Conservation (phyloP, 1,140 invertebrate species). For the Arion vulgaris region DNA sequence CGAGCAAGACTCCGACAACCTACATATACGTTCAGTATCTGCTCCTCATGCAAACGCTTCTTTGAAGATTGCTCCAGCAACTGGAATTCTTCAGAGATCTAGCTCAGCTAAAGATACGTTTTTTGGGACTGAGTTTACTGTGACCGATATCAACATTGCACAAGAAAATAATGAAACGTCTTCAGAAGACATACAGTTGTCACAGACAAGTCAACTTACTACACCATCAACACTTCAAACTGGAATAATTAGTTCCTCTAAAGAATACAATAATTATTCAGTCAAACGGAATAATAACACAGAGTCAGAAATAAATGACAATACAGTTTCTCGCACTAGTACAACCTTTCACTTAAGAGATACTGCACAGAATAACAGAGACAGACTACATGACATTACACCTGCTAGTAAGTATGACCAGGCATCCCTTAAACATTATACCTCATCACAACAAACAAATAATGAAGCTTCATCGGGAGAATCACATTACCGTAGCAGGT, state of each 20-base stretch:
- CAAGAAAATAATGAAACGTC: not conserved
- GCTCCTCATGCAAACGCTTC: constrained; percentile 50
- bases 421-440: not conserved
- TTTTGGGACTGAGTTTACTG: constrained; percentile 40
- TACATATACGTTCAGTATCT: constrained; percentile 61
- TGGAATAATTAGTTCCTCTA: not conserved
- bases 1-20: constrained; percentile 36
- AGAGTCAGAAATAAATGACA: not conserved
- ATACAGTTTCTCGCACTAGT: not conserved
- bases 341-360: not conserved
- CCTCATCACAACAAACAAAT: not conserved
- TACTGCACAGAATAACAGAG: not conserved
- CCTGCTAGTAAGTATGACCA: not conserved
- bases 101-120: constrained; percentile 54
- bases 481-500: not conserved
- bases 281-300: not conserved
- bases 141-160: not conserved
- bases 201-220: no score
- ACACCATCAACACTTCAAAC: not conserved
- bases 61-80: constrained; percentile 8
- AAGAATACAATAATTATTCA: constrained; percentile 30
- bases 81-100: constrained; percentile 38
- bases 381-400: not conserved
- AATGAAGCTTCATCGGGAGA: not conserved
- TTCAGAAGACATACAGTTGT: no score